A percentile compares a stretch with the other conserved stretches of the same genome.
These are phyloP conservation scores for Drosophila oshimai DNA, from an alignment of 1,140 invertebrate genomes.

Conservation along the genomic window DNA sequence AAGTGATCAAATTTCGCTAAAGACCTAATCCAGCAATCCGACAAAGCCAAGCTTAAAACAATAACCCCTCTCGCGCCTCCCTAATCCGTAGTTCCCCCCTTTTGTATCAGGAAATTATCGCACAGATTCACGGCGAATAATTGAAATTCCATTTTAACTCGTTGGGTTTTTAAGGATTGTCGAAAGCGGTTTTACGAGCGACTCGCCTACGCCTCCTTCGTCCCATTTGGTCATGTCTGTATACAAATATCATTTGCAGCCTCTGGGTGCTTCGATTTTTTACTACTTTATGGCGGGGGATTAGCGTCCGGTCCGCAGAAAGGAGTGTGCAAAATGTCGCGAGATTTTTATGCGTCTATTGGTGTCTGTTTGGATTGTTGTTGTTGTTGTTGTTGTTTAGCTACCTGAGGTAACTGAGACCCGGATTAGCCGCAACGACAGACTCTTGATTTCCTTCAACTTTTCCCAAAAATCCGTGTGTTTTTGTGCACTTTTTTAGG, in stretches of 20 bases:
- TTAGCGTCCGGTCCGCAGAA: constrained; percentile 70
- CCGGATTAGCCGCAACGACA: constrained; percentile 60
- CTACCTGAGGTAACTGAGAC: constrained; percentile 32
- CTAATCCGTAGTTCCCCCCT: not conserved
- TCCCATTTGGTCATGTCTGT: constrained; percentile 48
- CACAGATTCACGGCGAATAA: not conserved
- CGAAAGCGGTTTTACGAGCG: constrained; percentile 16
- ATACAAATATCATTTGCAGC: constrained; percentile 70
- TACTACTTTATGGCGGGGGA: constrained; percentile 71
- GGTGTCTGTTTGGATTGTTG: constrained; percentile 25
- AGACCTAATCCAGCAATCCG: not conserved
- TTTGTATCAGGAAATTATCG: not conserved
- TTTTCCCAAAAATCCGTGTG: constrained; percentile 63
- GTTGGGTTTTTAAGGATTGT: constrained; percentile 38
- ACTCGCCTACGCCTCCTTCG: constrained; percentile 16
- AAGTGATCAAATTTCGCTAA: constrained; percentile 3
- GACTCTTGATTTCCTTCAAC: constrained; percentile 56
- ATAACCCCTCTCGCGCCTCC: not conserved
- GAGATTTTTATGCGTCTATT: constrained; percentile 22
- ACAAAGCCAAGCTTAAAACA: constrained; percentile 5
- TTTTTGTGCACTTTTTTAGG: constrained; percentile 68
- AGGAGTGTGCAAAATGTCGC: constrained; percentile 65
- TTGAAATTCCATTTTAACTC: constrained; percentile 36
- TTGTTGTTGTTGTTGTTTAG: not conserved
- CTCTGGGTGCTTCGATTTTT: constrained; percentile 54